Percentiles rank a stretch among this genome's conserved stretches.
These are phyloP conservation scores for Acanthurus leucopareius DNA, from an alignment of 2,797 vertebrate species.

Conservation along the genomic window DNA sequence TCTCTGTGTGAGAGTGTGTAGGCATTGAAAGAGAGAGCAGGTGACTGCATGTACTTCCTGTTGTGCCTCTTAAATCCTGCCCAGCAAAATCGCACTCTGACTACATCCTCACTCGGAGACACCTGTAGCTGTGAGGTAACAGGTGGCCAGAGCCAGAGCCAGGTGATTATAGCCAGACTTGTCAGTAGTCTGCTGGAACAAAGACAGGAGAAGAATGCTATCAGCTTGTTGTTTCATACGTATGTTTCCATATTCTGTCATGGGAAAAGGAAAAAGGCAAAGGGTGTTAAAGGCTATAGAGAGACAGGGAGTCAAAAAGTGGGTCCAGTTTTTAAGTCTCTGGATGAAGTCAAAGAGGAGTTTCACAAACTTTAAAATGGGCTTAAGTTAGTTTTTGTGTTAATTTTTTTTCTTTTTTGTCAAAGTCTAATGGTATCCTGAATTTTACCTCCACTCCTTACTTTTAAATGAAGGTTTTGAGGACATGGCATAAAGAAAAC, in stretches of 20 bases:
- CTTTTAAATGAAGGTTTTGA: background rate
- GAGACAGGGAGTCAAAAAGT: background rate
- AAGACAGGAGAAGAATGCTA: constrained; percentile 19
- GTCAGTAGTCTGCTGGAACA: constrained; percentile 31
- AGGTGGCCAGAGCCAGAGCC: constrained; percentile 63
- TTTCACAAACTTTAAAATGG: background rate
- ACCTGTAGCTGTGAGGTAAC: constrained; percentile 75
- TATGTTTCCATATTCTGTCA: constrained; percentile 25
- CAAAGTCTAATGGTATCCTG: background rate
- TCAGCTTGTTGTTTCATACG: constrained; percentile 25
- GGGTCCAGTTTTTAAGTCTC: background rate
- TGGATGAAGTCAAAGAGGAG: background rate
- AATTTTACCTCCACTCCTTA: background rate
- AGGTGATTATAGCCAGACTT: too few species aligned
- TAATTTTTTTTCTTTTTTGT: background rate
- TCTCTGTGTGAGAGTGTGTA: constrained; percentile 5
- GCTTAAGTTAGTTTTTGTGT: background rate
- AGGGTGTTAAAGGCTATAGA: background rate
- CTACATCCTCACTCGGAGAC: constrained; percentile 47
- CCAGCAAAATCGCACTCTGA: constrained; percentile 32
- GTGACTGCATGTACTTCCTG: constrained; percentile 33
- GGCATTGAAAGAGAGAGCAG: constrained; percentile 18
- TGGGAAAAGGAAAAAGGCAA: constrained; percentile 1
- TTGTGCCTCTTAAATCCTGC: constrained; percentile 35
- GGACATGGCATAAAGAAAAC: background rate